Base-by-base conservation (phyloP, 2,113 vertebrate species). In the Clarias magur region DNA sequence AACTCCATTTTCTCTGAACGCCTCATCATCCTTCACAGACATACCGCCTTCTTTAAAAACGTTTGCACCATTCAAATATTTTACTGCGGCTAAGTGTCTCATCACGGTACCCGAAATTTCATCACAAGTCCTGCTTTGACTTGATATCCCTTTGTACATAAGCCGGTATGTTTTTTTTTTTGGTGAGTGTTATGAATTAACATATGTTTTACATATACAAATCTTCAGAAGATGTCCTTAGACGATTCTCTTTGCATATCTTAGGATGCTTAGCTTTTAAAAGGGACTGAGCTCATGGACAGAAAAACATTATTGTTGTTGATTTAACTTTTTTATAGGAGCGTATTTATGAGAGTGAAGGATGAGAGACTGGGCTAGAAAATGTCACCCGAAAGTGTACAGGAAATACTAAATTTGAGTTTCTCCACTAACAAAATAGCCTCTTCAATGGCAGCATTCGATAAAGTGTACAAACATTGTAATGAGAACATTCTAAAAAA, bases 171-270 rank as follows among this genome's bases (percentile, higher is more conserved):
- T 30, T 59, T 48, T 30, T 48, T 30, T 27, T 81, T 59, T 34
- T 56, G 56, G n/a, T 59, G 17, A 59, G n/a, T 19, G 54, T 34
- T 34, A 4, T 57, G n/a, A 30, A 80, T 80, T 80, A 38, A 23
- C 57, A 80, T 42, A 30, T 23, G 4, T 34, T 80, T 80, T 60
- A 15, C 79, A 80, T 80, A 80, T 38, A 80, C 30, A 38, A 80
- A 60, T 10, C 30, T 80, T 62, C 23, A 34, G 17, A 80, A 60
- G 16, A 53, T 13, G 6, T 3, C 19, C 16, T 80, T 30, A 59
- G n/a, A n/a, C 9, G 11, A 4, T 30, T 2, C 48, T 78, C 5
- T 30, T 79, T 79, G 54, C 48, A 78, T 27, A 56, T 5, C 25
- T 15, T 78, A 78, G 54, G 25, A 27, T n/a, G n/a, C 48, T 78